These are phyloP conservation scores for Hippocampus guttulatus DNA, from an alignment of 2,113 vertebrate genomes.

Conservation along the genomic window DNA sequence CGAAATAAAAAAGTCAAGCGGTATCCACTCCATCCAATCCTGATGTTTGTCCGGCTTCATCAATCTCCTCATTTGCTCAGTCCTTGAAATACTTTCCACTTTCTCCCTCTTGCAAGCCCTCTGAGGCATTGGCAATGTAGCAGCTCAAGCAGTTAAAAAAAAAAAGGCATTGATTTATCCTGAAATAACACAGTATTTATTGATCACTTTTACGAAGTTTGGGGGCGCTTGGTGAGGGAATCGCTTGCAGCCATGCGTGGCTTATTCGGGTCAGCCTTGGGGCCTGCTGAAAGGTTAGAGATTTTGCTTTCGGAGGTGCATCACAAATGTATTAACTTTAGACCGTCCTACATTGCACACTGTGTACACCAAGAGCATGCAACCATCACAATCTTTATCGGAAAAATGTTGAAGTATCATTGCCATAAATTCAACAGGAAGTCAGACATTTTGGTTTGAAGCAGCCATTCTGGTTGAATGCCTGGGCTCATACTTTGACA, in stretches of 20 bases:
- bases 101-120: slow-evolving; percentile 47
- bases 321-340: not conserved
- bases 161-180: slow-evolving; percentile 50
- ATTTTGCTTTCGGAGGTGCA: not conserved
- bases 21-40: slow-evolving; percentile 35
- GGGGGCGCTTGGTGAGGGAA: slow-evolving; percentile 16
- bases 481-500: no score
- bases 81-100: slow-evolving; percentile 62
- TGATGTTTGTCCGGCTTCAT: slow-evolving; percentile 60
- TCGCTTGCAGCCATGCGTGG: slow-evolving; percentile 14
- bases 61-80: slow-evolving; percentile 58
- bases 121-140: slow-evolving; percentile 37
- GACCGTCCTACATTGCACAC: not conserved
- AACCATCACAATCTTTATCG: not conserved
- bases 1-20: slow-evolving; percentile 29
- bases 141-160: slow-evolving; percentile 2
- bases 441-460: not conserved
- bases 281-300: slow-evolving; percentile 3
- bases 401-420: not conserved
- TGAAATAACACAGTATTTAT: slow-evolving; percentile 71
- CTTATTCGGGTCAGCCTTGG: not conserved
- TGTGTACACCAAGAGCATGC: not conserved
- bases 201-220: slow-evolving; percentile 54
- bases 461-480: no score
- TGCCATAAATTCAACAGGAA: not conserved